Conservation (phyloP, 2,888 invertebrate species). For the Tenthredo distinguenda region DNA sequence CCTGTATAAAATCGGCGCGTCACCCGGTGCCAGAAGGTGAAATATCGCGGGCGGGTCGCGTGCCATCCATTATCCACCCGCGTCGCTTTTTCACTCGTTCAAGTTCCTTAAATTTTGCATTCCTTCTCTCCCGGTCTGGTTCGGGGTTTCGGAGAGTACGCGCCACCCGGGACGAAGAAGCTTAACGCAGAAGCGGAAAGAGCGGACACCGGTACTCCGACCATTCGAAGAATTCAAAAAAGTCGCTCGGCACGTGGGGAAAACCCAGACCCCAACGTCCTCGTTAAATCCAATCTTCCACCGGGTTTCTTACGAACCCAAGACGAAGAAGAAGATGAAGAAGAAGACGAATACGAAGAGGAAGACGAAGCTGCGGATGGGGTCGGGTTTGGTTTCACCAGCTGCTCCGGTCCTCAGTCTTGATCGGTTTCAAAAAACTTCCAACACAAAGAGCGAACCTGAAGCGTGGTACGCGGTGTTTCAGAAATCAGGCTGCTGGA, state of each 20-base stretch:
- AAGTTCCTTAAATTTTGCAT: slow-evolving; percentile 50
- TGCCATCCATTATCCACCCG: slow-evolving; percentile 46
- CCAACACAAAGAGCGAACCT: slow-evolving; percentile 23
- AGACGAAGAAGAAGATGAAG: slow-evolving; percentile 19
- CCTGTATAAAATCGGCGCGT: slow-evolving; percentile 33
- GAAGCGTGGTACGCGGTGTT: neutral
- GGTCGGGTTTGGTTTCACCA: slow-evolving; percentile 32
- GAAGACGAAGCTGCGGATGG: slow-evolving; percentile 9
- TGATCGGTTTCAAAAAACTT: neutral
- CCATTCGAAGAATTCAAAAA: slow-evolving; percentile 46
- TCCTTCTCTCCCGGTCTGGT: neutral
- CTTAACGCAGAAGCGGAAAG: neutral
- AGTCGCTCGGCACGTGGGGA: slow-evolving; percentile 33
- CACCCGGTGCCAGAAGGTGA: slow-evolving; percentile 12
- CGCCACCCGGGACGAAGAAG: slow-evolving; percentile 11
- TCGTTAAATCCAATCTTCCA: slow-evolving; percentile 34
- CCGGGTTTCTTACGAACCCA: neutral
- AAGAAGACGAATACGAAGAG: neutral
- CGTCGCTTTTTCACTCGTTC: slow-evolving; percentile 47
- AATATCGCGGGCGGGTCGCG: slow-evolving; percentile 48
- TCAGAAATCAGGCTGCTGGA: slow-evolving; percentile 33
- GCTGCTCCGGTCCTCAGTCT: neutral
- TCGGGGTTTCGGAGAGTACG: neutral
- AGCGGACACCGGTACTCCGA: slow-evolving; percentile 23
- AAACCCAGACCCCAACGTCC: neutral